Base-by-base conservation (phyloP, 1,140 invertebrate species). In the Platyura marginata region DNA sequence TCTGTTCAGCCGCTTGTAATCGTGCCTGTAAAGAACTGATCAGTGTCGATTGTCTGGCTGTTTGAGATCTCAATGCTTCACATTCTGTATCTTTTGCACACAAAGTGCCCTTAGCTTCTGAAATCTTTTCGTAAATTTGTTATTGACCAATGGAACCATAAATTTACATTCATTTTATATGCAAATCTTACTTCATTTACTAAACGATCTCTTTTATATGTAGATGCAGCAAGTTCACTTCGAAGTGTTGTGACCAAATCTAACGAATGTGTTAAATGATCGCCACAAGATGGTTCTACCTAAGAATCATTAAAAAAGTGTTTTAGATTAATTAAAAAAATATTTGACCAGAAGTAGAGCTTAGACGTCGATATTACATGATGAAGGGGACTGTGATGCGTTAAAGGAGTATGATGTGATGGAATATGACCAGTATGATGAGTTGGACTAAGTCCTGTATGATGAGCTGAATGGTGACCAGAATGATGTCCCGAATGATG, bases 141-240 rank as follows among this genome's bases (percentile, higher is more conserved):
- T 37, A 15, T 29, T 15, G 4, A 42, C n/a, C 33, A 40, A 13
- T 40, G 10, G 10, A 32, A n/a, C n/a, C n/a, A n/a, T n/a, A n/a
- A n/a, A n/a, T n/a, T n/a, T n/a, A n/a, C 29, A 9, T 9, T 32
- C 29, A 32, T 9, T 32, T 32, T 32, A 32, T 32, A n/a, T 9
- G 8, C 29, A 32, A 32, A 32, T 13, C 13, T 18, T 63, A 83
- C 72, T 65, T 86, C 81, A 40, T 70, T 68, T 34, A 75, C 63
- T n/a, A 87, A 65, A 40, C 81, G 70, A 53, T 87, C 81, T 44
- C 79, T 68, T 62, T 85, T 87, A 56, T 83, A 85, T 49, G 82
- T 79, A 32, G 84, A 58, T 1, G 74, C 81, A 15, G 82, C 81
- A 45, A 85, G 59, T 57, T 85, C 82, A 61, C 81, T 85, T 46